Evolutionary conservation across 2,888 invertebrate genomes (phyloP).

Genomic region (Euphydryas editha): DNA sequence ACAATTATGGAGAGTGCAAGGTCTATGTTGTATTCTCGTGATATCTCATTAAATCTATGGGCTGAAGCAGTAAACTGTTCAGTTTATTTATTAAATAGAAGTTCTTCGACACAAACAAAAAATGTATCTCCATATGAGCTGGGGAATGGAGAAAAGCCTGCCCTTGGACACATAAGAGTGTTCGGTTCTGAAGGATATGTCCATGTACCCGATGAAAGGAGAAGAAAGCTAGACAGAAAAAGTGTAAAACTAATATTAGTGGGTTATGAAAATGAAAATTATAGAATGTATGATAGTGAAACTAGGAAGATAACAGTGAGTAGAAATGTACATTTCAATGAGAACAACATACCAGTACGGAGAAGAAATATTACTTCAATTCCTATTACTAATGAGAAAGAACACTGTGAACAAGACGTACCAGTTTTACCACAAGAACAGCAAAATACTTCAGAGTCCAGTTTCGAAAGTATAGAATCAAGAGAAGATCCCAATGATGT

Average conservation of each 20-base stretch:
- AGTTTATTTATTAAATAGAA: conserved; percentile 42
- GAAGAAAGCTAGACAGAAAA: neutral
- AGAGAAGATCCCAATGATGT: neutral
- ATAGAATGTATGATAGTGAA: neutral
- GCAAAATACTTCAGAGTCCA: neutral
- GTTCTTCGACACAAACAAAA: conserved; percentile 35
- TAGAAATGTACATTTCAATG: neutral
- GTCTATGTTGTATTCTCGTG: conserved; percentile 24
- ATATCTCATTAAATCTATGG: conserved; percentile 38
- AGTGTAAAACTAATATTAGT: neutral
- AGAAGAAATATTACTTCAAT: neutral
- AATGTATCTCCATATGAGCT: conserved; percentile 46
- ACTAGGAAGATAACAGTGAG: neutral
- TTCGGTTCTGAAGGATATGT: conserved; percentile 18
- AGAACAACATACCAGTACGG: neutral
- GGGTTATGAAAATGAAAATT: neutral
- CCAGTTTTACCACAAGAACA: no score
- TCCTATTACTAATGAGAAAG: neutral
- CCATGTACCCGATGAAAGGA: neutral
- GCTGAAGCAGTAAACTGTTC: conserved; percentile 42
- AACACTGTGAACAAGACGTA: neutral
- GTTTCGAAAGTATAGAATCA: neutral
- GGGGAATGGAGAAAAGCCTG: conserved; percentile 41
- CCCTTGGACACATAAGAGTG: conserved; percentile 38
- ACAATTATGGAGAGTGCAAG: conserved; percentile 42